Percentiles rank a stretch among this genome's conserved stretches.
Conservation (phyloP, 2,888 invertebrate species). For the Archips crataeganus region DNA sequence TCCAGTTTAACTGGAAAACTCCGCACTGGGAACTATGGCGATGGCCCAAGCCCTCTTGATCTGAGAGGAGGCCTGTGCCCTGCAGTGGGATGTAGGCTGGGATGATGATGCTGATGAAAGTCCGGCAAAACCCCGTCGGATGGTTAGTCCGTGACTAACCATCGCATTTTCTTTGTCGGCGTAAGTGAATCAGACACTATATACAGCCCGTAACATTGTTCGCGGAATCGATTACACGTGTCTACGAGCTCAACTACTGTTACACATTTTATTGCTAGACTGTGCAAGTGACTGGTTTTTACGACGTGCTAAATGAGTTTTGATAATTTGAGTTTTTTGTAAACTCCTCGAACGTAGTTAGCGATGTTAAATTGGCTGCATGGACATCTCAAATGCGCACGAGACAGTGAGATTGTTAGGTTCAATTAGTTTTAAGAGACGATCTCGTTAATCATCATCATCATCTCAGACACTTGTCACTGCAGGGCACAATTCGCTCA, state of each 20-base stretch:
- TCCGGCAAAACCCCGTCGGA: background rate
- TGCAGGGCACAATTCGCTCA: no score
- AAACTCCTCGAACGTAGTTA: background rate
- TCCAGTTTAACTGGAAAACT: no score
- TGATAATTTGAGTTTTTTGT: background rate
- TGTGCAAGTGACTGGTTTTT: background rate
- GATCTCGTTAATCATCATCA: no score
- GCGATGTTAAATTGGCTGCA: background rate
- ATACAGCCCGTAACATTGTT: conserved; percentile 42
- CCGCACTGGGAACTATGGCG: no score
- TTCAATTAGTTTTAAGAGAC: background rate
- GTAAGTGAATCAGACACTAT: conserved; percentile 52
- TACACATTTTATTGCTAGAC: conserved; percentile 1
- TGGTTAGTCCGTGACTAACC: conserved; percentile 43
- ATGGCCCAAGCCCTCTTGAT: no score
- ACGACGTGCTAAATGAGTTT: background rate
- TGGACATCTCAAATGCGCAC: background rate
- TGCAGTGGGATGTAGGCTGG: no score
- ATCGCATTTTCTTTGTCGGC: conserved; percentile 70
- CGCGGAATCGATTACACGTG: conserved; percentile 12
- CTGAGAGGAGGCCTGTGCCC: no score
- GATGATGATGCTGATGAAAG: background rate
- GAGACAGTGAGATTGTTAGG: background rate
- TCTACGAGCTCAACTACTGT: conserved; percentile 8
- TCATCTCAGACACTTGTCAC: no score